Conservation (phyloP, 1,140 invertebrate species). For the Nasonia vitripennis region DNA sequence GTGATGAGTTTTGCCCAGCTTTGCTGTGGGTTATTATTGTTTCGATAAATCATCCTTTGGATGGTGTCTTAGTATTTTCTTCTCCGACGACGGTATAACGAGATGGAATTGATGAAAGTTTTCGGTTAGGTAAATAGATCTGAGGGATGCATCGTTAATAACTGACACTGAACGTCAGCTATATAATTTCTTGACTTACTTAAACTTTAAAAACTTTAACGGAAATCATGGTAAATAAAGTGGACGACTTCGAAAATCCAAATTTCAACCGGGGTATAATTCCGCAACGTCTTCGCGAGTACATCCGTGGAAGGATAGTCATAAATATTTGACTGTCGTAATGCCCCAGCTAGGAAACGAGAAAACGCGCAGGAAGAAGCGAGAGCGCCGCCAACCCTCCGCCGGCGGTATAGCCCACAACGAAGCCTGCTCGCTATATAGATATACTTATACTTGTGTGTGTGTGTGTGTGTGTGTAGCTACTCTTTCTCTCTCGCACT, state of each 20-base stretch:
- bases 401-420: neutral
- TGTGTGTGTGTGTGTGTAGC: neutral
- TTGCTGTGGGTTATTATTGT: neutral
- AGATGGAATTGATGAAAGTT: no score
- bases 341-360: neutral
- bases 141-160: no score
- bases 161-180: no score
- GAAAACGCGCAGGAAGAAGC: neutral
- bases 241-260: neutral
- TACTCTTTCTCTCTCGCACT: neutral
- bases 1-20: neutral
- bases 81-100: no score
- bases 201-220: no score
- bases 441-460: neutral
- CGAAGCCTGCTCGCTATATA: neutral
- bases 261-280: neutral
- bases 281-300: constrained; percentile 7
- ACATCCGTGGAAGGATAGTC: neutral
- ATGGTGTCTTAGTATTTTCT: neutral
- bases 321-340: constrained; percentile 48
- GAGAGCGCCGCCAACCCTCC: no score
- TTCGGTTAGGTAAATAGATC: no score
- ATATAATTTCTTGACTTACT: no score
- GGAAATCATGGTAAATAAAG: no score
- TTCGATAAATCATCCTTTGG: neutral